Conservation (phyloP, 2,113 vertebrate species). For the Haplochromis vanheusdeni region DNA sequence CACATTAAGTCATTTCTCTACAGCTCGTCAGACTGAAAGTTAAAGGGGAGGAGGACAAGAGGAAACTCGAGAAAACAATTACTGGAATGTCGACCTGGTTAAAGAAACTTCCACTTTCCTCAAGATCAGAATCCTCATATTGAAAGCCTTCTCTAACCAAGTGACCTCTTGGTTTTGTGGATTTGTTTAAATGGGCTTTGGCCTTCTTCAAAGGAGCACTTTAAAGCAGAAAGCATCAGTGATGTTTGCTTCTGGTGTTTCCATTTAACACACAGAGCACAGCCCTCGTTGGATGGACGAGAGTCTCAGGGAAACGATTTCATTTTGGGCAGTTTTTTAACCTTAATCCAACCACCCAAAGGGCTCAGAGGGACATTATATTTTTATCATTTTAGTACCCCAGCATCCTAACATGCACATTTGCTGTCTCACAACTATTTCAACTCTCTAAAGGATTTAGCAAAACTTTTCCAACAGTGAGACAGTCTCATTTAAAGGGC, state of each 20-base stretch:
- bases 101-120: constrained; percentile 5
- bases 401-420: not conserved
- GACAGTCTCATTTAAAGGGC: not conserved
- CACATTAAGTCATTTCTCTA: not conserved
- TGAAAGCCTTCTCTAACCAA: not conserved
- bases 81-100: not conserved
- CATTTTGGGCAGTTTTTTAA: not conserved
- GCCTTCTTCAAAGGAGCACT: not conserved
- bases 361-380: not conserved
- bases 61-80: not conserved
- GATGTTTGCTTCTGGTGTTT: not conserved
- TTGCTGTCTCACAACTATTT: not conserved
- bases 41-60: not conserved
- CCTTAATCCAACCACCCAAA: not conserved
- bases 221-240: not conserved
- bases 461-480: not conserved
- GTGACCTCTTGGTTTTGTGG: not conserved
- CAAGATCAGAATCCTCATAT: constrained; percentile 19
- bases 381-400: not conserved
- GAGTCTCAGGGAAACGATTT: not conserved
- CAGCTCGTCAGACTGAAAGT: constrained; percentile 10
- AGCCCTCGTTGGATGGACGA: not conserved
- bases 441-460: constrained; percentile 15
- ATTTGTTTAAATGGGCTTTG: not conserved
- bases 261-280: not conserved